These are phyloP conservation scores for Aricia artaxerxes DNA, from an alignment of 2,888 invertebrate species.

Conservation along the genomic window DNA sequence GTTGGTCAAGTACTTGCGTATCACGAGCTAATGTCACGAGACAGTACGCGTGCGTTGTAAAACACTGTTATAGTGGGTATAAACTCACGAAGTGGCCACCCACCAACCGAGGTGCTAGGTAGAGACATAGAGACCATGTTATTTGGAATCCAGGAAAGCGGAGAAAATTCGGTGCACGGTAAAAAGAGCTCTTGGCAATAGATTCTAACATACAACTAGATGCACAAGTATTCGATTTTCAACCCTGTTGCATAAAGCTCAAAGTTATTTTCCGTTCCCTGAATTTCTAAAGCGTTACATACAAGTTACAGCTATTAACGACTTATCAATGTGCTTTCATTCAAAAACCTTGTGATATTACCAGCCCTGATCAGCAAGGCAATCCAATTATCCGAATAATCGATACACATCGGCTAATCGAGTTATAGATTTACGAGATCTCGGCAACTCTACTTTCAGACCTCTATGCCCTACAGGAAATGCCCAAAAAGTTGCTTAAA, in stretches of 20 bases:
- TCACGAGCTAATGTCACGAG: conserved; percentile 22
- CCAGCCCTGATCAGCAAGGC: not conserved
- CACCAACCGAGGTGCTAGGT: no score
- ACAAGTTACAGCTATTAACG: not conserved
- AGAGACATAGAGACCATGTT: no score
- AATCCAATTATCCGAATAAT: conserved; percentile 27
- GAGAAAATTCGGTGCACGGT: not conserved
- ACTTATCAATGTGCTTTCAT: not conserved
- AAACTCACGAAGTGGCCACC: not conserved
- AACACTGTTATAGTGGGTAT: not conserved
- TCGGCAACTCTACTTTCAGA: conserved; percentile 32
- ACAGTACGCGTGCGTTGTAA: not conserved
- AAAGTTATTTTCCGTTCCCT: not conserved
- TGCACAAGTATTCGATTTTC: no score
- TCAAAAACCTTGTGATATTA: not conserved
- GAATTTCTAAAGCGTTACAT: not conserved
- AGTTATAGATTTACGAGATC: conserved; percentile 62
- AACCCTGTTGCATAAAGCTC: not conserved
- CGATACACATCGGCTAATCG: conserved; percentile 48
- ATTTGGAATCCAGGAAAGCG: no score
- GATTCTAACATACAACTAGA: no score
- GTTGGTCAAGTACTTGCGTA: conserved; percentile 18
- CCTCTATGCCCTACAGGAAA: no score
- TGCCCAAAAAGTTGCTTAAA: no score
- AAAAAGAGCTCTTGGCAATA: not conserved